Base-by-base conservation (phyloP, 2,888 invertebrate species). In the Ariolimax columbianus region DNA sequence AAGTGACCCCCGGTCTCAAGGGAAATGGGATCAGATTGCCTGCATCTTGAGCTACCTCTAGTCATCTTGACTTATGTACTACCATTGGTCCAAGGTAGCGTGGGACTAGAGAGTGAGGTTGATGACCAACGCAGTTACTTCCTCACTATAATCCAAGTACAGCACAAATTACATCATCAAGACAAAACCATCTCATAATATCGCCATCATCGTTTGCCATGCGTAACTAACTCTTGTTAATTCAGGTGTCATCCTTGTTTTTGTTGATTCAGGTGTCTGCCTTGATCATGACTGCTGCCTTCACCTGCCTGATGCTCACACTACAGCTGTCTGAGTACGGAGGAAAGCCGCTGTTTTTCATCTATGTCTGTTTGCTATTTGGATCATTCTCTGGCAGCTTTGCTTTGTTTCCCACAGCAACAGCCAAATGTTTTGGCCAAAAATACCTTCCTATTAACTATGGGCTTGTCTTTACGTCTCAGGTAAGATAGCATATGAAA, bases 331-430 rank as follows among this genome's bases (percentile, higher is more conserved):
- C 93, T 2, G 89, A 85, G n/a, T 81, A 88, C 30, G 90, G 85
- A 23, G 93, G 92, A 26, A 89, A 91, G 82, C 79, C 86, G 68
- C 86, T 93, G 86, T 94, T 91, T 87, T 88, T 92, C 47, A 77
- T 92, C 40, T 94, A 93, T 92, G 89, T 94, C 7, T 92, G 93
- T 88, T 88, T 90, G 11, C 90, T 94, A 14, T 94, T 92, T 89
- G 90, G 92, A 80, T 89, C 91, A 9, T 93, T 94, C 88, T 92
- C 93, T 51, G 94, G 93, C 30, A 92, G 90, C 81, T 94, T 93
- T 88, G 92, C 92, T 26, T 89, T 94, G 11, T 89, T 94, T 85
- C 94, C 94, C 30, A 92, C 93, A 9, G 94, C 92, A 14, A 91
- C 91, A 7, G 92, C 93, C 36, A 90, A 91, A 63, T 88, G 91